Evolutionary conservation across 2,888 invertebrate genomes (phyloP).

Genomic region (Raillietiella orientalis): DNA sequence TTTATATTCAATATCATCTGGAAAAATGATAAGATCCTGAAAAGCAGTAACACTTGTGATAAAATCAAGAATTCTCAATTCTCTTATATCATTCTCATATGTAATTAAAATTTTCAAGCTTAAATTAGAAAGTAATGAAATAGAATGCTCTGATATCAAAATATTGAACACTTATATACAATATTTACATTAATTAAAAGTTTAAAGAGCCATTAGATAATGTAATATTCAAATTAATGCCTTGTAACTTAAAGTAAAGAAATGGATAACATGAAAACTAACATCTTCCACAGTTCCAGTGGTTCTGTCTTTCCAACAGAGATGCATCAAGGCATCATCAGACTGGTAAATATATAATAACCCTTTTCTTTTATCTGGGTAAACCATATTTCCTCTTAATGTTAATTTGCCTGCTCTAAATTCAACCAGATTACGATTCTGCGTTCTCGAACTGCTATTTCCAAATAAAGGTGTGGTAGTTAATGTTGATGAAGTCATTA

Average conservation of each 20-base stretch:
- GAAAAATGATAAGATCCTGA: conserved; percentile 82
- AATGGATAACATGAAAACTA: conserved; percentile 9
- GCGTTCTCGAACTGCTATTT: conserved; percentile 34
- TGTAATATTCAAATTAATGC: neutral
- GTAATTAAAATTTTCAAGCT: too few species aligned
- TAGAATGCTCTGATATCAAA: conserved; percentile 2
- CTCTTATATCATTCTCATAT: too few species aligned
- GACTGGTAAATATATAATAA: conserved; percentile 78
- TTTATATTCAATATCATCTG: conserved; percentile 92
- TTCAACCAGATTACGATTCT: conserved; percentile 68
- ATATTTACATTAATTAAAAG: neutral
- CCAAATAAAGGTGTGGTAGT: conserved; percentile 29
- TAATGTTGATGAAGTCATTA: too few species aligned
- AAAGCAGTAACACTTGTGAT: too few species aligned
- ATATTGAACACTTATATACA: conserved; percentile 1
- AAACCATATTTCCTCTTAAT: conserved; percentile 67
- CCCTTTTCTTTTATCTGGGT: conserved; percentile 81
- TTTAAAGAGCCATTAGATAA: neutral
- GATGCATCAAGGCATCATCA: conserved; percentile 91
- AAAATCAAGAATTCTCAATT: too few species aligned
- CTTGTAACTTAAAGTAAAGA: conserved; percentile 1
- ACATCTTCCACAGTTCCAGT: conserved; percentile 72
- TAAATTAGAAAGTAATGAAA: too few species aligned
- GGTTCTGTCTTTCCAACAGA: conserved; percentile 95
- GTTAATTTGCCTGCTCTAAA: conserved; percentile 84